Conservation (phyloP, 2,888 invertebrate genomes). For the Caenorhabditis sp. region DNA sequence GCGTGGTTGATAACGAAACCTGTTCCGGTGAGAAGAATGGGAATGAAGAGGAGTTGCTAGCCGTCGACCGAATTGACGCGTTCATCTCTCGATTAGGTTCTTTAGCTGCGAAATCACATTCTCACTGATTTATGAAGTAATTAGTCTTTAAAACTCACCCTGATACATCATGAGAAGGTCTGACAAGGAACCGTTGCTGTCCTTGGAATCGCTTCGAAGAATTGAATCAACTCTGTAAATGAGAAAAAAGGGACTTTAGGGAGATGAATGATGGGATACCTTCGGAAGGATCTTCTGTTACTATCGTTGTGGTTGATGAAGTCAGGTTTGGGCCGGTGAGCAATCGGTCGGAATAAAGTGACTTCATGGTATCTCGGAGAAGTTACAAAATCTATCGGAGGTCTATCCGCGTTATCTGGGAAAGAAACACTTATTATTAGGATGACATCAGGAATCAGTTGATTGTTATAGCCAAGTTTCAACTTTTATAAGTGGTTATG, state of each 20-base stretch:
- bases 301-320: conserved; percentile 59
- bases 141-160: conserved; percentile 27
- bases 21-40: conserved; percentile 62
- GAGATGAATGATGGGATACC: conserved; percentile 8
- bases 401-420: conserved; percentile 61
- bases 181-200: conserved; percentile 62
- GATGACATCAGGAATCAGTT: no score
- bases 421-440: no score
- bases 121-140: conserved; percentile 38
- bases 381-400: conserved; percentile 63
- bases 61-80: conserved; percentile 61
- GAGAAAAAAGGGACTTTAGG: neutral
- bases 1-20: conserved; percentile 29
- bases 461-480: no score
- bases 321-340: conserved; percentile 61
- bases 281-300: conserved; percentile 53
- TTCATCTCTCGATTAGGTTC: conserved; percentile 62
- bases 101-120: conserved; percentile 48
- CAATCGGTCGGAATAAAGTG: conserved; percentile 52
- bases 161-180: conserved; percentile 65
- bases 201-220: conserved; percentile 58
- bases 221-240: conserved; percentile 52
- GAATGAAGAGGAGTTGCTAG: conserved; percentile 62
- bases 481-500: no score
- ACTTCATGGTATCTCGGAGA: conserved; percentile 60